These are phyloP conservation scores for Carapus acus DNA, from an alignment of 2,797 vertebrate genomes.

Conservation along the genomic window DNA sequence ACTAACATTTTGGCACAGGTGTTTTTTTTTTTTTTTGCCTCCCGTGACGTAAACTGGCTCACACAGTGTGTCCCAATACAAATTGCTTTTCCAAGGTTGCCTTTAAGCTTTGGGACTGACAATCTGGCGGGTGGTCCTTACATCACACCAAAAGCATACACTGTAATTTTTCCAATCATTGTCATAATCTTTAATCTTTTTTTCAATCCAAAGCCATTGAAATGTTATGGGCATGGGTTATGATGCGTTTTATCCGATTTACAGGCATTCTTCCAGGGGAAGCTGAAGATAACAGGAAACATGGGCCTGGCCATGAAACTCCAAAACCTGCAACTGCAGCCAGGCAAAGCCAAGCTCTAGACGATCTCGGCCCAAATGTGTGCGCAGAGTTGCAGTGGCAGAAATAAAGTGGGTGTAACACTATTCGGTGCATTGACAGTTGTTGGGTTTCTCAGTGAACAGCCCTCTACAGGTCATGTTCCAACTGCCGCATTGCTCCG, in stretches of 20 bases:
- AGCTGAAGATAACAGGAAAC: constrained; percentile 90
- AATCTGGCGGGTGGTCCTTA: too few relatives aligned
- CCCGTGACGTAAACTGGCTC: too few relatives aligned
- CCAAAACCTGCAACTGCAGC: constrained; percentile 87
- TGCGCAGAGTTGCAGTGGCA: not conserved
- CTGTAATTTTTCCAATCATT: not conserved
- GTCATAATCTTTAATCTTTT: too few relatives aligned
- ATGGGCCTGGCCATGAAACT: constrained; percentile 96
- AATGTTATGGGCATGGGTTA: too few relatives aligned
- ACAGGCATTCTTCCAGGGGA: constrained; percentile 95
- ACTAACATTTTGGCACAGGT: too few relatives aligned
- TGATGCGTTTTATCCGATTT: constrained; percentile 18
- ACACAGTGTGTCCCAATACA: too few relatives aligned
- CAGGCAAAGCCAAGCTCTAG: constrained; percentile 83
- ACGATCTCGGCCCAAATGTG: not conserved
- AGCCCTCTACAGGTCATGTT: not conserved
- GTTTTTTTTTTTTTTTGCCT: too few relatives aligned
- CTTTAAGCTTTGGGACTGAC: too few relatives aligned
- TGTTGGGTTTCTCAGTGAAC: not conserved
- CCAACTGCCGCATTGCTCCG: not conserved
- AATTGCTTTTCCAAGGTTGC: too few relatives aligned
- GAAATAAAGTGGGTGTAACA: not conserved
- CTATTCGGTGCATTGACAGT: not conserved
- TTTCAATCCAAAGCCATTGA: too few relatives aligned
- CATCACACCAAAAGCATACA: too few relatives aligned